Evolutionary conservation across 2,113 vertebrate genomes (phyloP).

Genomic region (Pungitius pungitius): DNA sequence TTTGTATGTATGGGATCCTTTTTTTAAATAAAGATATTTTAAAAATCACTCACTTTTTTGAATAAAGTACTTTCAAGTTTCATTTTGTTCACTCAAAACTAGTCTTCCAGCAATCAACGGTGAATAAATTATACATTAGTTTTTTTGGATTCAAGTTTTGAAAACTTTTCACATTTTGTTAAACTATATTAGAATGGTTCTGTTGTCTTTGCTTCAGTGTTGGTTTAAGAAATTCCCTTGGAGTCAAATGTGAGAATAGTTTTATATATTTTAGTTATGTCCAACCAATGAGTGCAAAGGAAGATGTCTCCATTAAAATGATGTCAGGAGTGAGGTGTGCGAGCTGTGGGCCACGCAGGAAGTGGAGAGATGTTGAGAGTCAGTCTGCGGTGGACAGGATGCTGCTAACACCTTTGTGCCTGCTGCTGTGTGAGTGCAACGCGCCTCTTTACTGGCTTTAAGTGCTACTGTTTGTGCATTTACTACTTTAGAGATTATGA

Average conservation of each 20-base stretch:
- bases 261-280: no score
- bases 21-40: neutral
- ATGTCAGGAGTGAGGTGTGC: no score
- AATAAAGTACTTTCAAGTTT: neutral
- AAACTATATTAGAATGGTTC: neutral
- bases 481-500: neutral
- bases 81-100: neutral
- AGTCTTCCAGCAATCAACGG: neutral
- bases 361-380: neutral
- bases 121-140: no score
- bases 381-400: conserved; percentile 40
- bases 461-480: neutral
- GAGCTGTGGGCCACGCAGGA: conserved; percentile 25
- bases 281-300: no score
- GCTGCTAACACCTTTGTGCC: conserved; percentile 47
- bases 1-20: neutral
- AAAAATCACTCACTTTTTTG: neutral
- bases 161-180: neutral
- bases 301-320: no score
- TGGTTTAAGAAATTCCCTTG: neutral
- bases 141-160: neutral
- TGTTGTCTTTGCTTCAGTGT: neutral
- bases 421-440: conserved; percentile 57
- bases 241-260: neutral
- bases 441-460: neutral